Conservation (phyloP, 2,888 invertebrate species). For the Hydraecia micacea region DNA sequence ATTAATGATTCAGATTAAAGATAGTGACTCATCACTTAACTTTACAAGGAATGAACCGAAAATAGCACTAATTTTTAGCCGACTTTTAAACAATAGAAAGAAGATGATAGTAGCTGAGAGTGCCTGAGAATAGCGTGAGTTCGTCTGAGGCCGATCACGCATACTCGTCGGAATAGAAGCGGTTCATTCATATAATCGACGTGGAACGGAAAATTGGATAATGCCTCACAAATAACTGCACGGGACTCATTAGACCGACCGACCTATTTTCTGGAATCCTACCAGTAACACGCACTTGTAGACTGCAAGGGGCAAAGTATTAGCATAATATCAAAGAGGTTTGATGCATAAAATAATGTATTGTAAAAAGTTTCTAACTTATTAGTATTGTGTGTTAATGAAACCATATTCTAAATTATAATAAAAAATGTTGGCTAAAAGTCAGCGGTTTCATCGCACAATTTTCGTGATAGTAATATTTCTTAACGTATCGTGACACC, state of each 20-base stretch:
- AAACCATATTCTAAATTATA: slow-evolving; percentile 16
- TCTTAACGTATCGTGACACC: slow-evolving; percentile 81
- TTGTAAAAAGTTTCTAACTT: slow-evolving; percentile 1
- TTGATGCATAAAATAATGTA: slow-evolving; percentile 8
- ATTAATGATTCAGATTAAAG: slow-evolving; percentile 75
- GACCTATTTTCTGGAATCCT: slow-evolving; percentile 74
- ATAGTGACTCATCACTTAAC: slow-evolving; percentile 75
- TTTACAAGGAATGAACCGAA: slow-evolving; percentile 66
- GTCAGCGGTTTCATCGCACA: slow-evolving; percentile 58
- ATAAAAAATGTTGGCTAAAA: slow-evolving; percentile 47
- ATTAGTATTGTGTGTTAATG: neutral
- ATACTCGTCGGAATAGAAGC: slow-evolving; percentile 71
- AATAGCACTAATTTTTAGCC: slow-evolving; percentile 57
- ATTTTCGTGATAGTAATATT: slow-evolving; percentile 77
- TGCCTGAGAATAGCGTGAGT: slow-evolving; percentile 76
- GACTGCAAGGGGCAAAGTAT: slow-evolving; percentile 31
- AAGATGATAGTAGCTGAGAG: slow-evolving; percentile 42
- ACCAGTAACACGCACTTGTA: slow-evolving; percentile 26
- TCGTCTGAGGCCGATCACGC: slow-evolving; percentile 73
- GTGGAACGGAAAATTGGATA: slow-evolving; percentile 84
- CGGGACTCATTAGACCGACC: slow-evolving; percentile 70
- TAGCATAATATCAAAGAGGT: slow-evolving; percentile 39
- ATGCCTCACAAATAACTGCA: slow-evolving; percentile 78
- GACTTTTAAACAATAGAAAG: slow-evolving; percentile 67
- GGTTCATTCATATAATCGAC: slow-evolving; percentile 78